Evolutionary conservation across 2,113 vertebrate species (phyloP), one percentile per base, ranked within the genome.

Genomic region (Perca fluviatilis): DNA sequence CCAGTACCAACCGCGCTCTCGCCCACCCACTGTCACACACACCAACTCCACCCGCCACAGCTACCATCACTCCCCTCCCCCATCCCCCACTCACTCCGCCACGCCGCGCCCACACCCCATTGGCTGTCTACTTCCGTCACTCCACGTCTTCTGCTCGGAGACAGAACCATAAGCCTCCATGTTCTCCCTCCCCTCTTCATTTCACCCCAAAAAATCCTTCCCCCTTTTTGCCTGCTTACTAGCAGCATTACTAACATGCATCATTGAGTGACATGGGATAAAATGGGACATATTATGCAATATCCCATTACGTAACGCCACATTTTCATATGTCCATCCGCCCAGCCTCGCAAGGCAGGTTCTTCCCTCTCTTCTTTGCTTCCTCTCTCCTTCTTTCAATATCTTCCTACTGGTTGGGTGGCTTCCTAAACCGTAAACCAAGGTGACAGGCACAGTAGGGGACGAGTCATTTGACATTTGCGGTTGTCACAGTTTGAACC

Each of bases 141-240:
- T 91, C 86, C 80, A 82, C 43, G 60, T 93, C 94, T 94, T 95
- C 93, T 95, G 94, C 94, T 93, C 79, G 6, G 94, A 95, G 91
- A 95, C 94, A 94, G 91, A 89, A 86, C 83, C 86, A 78, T 80
- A 63, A 88, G 79, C 84, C 78, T 81, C 73, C 73, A 27, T 74
- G 77, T 49, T 43, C 62, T 64, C 64, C 76, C 73, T 43, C 53
- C 30, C 75, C 63, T 9, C 62, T 73, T 54, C 53, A 5, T 65
- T 57, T 49, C 56, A 75, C 71, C 46, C 77, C 53, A 68, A 67
- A 53, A 53, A 80, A 60, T 54, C 58, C n/a, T 27, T 33, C 27
- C 47, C 68, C 27, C 43, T 15, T 19, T 49, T 62, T 49, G 43
- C 74, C 58, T 66, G 57, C 79, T 64, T 57, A 70, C 56, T 68